Evolutionary conservation across 2,113 vertebrate species (phyloP), one percentile per base, ranked within the genome.

Genomic region (Phyllostomus discolor): DNA sequence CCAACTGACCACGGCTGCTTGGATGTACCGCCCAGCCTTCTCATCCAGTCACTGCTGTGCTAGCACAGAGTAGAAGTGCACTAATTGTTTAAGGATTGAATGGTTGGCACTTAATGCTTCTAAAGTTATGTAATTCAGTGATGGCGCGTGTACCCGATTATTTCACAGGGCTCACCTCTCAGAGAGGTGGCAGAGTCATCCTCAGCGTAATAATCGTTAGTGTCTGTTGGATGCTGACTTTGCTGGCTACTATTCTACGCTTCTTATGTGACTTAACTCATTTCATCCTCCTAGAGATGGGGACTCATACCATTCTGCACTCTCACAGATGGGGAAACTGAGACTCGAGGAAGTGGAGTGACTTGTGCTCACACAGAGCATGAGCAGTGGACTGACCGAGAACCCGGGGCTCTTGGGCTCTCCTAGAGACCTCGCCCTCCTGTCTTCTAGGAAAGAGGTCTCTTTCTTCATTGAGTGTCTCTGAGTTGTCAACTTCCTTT

Each of bases 401-500:
- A 69, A 66, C 28, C 43, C 31, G 10, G 48, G 46, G 50, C 33
- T 92, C 66, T 50, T 11, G 4, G 81, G n/a, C 12, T 46, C 64
- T 72, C 38, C 50, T 33, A 79, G 43, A 75, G 31, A 66, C 31
- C 80, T 24, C 54, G 5, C 16, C 70, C 43, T 38, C 20, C 48
- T 24, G 35, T 88, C 69, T 88, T 48, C 38, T 17, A 35, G 85
- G 35, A 88, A 38, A 89, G 66, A 3, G 14, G 10, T 46, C 16
- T 20, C 64, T 80, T 81, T 83, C 52, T 38, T 82, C 73, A 67
- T 75, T 46, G 38, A 46, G 15, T 69, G 64, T 83, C 89, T 62
- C 90, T 72, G 50, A 94, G 52, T 31, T 33, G 35, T 70, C 66
- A 64, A 50, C 72, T 96, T 88, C 89, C 86, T 86, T 95, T 43